Evolutionary conservation across 2,113 vertebrate species (phyloP).

Genomic region (Ailurus styani): DNA sequence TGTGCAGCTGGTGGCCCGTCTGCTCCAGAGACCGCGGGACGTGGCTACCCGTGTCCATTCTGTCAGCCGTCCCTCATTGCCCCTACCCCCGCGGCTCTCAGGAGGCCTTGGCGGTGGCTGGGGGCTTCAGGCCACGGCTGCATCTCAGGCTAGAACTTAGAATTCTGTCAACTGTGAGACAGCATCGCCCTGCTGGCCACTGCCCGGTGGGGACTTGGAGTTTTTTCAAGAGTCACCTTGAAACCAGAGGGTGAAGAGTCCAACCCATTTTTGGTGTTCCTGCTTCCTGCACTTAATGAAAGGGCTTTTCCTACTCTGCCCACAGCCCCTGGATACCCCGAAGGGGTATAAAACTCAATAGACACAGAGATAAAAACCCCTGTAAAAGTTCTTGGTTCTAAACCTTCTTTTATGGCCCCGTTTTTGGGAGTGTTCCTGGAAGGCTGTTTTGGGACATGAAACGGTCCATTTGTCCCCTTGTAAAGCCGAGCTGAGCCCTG

Average conservation of each 20-base stretch:
- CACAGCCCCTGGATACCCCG: background rate
- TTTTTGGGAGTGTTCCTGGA: conserved; percentile 18
- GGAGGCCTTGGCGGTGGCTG: fast-evolving
- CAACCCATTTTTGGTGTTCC: background rate
- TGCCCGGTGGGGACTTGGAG: background rate
- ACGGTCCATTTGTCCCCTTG: conserved; percentile 33
- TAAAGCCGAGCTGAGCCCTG: background rate
- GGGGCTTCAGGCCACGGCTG: background rate
- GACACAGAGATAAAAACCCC: conserved; percentile 15
- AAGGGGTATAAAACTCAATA: conserved; percentile 48
- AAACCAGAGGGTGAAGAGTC: background rate
- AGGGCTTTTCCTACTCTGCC: background rate
- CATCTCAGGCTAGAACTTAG: background rate
- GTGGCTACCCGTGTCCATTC: background rate
- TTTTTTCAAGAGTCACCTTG: background rate
- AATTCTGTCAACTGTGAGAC: background rate
- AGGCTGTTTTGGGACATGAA: conserved; percentile 55
- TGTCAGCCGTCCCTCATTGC: background rate
- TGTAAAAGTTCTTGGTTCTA: conserved; percentile 44
- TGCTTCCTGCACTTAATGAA: background rate
- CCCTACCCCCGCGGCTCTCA: too few relatives aligned
- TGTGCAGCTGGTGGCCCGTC: background rate
- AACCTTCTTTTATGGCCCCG: conserved; percentile 4
- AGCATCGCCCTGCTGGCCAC: background rate
- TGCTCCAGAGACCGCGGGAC: background rate